Base-by-base conservation (phyloP, 2,113 vertebrate genomes). In the Podarcis cretensis region DNA sequence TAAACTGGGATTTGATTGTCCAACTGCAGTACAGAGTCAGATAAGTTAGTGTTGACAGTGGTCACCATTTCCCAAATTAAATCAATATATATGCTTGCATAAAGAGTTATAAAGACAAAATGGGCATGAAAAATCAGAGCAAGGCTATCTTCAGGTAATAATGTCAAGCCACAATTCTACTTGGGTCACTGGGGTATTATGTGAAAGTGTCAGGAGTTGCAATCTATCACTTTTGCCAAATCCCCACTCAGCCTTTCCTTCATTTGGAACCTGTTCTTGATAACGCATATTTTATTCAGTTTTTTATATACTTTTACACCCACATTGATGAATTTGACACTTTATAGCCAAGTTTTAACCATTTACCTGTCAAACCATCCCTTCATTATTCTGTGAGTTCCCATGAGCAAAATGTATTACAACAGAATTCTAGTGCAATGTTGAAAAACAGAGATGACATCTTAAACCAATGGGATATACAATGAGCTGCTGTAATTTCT, bases 371-470 rank as follows among this genome's bases (percentile, higher is more conserved):
- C 35, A 73, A 18, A 68, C 32, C 66, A 30, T n/a, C 40, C 37
- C 16, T 20, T 21, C 27, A 6, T 57, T 48, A 23, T 1, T 35
- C 6, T 20, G 18, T 35, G n/a, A 68, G 43, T 23, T 71, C 25
- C 20, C 8, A 6, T 18, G 35, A 54, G 18, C 66, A 21, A 37
- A 85, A 81, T 30, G 9, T 13, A 27, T 54, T 68, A 48, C 43
- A 12, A 12, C 37, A 71, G 48, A 35, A 71, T 71, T 48, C 76
- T 57, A 43, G 21, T 8, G 43, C n/a, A 35, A 30, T 57, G 75
- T 87, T 87, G 40, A 85, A 91, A 92, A 85, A 37, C 27, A 90
- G 90, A 86, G 13, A 73, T 23, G 35, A 37, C 30, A 14, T 20
- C 20, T 12, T 27, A 65, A 69, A 76, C 27, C 23, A 16, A 69